Conservation (phyloP, 2,888 invertebrate species). For the Dasypogon diadema region DNA sequence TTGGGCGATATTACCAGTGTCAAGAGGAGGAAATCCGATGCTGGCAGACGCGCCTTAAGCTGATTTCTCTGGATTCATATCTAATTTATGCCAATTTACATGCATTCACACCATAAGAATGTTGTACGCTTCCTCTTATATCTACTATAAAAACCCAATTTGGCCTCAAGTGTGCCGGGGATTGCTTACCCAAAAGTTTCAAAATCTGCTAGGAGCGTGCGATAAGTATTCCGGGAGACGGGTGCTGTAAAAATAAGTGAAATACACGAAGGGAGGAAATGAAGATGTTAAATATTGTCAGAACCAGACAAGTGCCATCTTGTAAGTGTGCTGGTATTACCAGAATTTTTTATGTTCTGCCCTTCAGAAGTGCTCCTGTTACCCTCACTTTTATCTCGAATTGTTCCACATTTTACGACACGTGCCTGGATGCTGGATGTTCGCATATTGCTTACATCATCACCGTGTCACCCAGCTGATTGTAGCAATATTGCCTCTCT, state of each 20-base stretch:
- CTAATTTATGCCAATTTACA: slow-evolving; percentile 54
- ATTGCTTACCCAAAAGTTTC: not conserved
- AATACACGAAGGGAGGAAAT: slow-evolving; percentile 35
- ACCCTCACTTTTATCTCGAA: not conserved
- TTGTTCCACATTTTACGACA: not conserved
- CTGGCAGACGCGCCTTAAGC: slow-evolving; percentile 21
- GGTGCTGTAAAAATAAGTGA: slow-evolving; percentile 16
- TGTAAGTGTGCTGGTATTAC: slow-evolving; percentile 14
- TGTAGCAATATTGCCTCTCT: too few relatives aligned
- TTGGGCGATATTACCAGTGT: slow-evolving; percentile 28
- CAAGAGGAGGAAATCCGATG: slow-evolving; percentile 35
- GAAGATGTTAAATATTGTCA: slow-evolving; percentile 36
- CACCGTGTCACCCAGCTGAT: too few relatives aligned
- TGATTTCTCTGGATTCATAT: slow-evolving; percentile 38
- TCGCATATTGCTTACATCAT: too few relatives aligned
- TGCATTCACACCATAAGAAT: slow-evolving; percentile 52
- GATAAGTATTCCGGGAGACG: not conserved
- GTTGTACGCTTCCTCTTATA: slow-evolving; percentile 35
- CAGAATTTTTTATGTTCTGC: slow-evolving; percentile 1
- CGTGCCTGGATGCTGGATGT: not conserved
- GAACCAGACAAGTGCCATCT: slow-evolving; percentile 28
- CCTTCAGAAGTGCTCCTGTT: not conserved
- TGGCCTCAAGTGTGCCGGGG: not conserved
- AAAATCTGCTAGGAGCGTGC: not conserved
- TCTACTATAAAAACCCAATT: slow-evolving; percentile 53